Conservation (phyloP, 1,140 invertebrate genomes). For the Apocrypta bakeri region DNA sequence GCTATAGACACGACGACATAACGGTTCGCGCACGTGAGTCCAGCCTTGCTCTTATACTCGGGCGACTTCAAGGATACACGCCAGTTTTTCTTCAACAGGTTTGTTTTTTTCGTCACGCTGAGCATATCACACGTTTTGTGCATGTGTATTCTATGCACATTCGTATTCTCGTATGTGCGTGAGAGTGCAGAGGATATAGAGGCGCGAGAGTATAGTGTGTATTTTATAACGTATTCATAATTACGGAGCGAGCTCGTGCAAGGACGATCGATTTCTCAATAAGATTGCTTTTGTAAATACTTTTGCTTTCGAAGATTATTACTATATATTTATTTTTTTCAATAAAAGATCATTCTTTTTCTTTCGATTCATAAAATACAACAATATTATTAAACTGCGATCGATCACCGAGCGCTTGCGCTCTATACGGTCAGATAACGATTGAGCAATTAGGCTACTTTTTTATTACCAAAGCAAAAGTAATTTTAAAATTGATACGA, state of each 20-base stretch:
- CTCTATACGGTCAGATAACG: too few relatives aligned
- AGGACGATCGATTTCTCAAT: conserved; percentile 70
- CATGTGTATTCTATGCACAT: neutral
- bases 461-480: too few relatives aligned
- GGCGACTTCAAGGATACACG: conserved; percentile 56
- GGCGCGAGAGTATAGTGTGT: conserved; percentile 55
- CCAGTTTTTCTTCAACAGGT: conserved; percentile 44
- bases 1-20: conserved; percentile 62
- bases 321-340: too few relatives aligned
- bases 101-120: conserved; percentile 36
- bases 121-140: neutral
- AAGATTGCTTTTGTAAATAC: conserved; percentile 48
- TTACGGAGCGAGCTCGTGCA: conserved; percentile 68
- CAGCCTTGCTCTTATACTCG: conserved; percentile 53
- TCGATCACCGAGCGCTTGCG: too few relatives aligned
- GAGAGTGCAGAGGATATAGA: neutral
- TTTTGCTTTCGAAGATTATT: too few relatives aligned
- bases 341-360: too few relatives aligned
- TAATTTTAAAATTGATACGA: neutral
- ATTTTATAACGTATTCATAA: conserved; percentile 73
- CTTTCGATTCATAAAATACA: too few relatives aligned
- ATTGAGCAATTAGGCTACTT: too few relatives aligned
- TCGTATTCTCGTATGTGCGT: neutral
- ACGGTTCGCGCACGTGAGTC: conserved; percentile 58
- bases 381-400: too few relatives aligned